Evolutionary conservation across 2,113 vertebrate genomes (phyloP).

Genomic region (Melanerpes formicivorus): DNA sequence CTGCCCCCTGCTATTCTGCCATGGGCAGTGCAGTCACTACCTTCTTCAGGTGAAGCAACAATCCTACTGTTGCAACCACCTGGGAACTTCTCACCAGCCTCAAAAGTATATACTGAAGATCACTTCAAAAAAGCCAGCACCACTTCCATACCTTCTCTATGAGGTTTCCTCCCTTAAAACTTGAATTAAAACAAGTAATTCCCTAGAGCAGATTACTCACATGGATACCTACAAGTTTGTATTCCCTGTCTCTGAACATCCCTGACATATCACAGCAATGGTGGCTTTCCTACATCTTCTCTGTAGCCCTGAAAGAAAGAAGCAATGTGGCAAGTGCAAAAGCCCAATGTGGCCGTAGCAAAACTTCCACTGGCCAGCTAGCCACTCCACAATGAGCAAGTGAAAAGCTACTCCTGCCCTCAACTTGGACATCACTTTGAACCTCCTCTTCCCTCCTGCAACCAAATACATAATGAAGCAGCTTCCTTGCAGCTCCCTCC

Average conservation of each 20-base stretch:
- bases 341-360: not conserved
- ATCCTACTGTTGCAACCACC: not conserved
- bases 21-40: not conserved
- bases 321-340: not conserved
- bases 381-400: not conserved
- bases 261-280: not conserved
- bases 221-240: not conserved
- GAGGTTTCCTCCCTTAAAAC: not conserved
- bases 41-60: not conserved
- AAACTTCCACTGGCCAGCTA: not conserved
- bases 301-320: not conserved
- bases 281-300: not conserved
- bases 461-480: fast-evolving
- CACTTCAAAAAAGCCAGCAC: not conserved
- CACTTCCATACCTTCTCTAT: not conserved
- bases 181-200: not conserved
- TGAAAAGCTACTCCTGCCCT: not conserved
- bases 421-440: not conserved
- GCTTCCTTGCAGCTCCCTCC: not conserved
- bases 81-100: not conserved
- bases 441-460: not conserved
- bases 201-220: not conserved
- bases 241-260: not conserved
- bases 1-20: not conserved
- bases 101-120: not conserved